Base-by-base conservation (phyloP, 2,113 vertebrate species). In the Bambusicola thoracicus region DNA sequence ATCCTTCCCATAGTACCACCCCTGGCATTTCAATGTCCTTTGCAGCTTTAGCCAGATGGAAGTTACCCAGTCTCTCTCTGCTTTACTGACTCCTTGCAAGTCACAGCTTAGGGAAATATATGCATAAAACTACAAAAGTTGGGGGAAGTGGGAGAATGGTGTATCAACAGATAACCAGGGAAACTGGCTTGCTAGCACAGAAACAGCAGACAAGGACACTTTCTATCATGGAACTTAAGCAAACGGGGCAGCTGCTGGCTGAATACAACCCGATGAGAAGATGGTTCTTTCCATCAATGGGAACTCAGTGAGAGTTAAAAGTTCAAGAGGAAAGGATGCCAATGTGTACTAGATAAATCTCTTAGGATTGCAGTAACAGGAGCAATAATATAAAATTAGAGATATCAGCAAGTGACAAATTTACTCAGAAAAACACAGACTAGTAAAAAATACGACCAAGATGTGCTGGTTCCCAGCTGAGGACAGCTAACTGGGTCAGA, bases 401-500 rank as follows among this genome's bases (percentile, higher is more conserved):
- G 58, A 82, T 30, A 87, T 2, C 22, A 70, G 67, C 62, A 85
- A 89, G 89, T 92, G 63, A 91, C 92, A 82, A 59, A 85, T 79
- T 74, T 49, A 63, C 78, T 77, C 29, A 70, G 87, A 62, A 87
- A 93, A 93, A 85, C 85, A 82, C 15, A 91, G 75, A 76, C 34
- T 2, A 8, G 68, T 73, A 87, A 66, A 91, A 92, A 93, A 36
- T 53, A 81, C 75, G 84, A 83, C 41, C 76, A 90, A 95, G 49
- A 56, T 25, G 59, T 67, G 43, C 63, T 91, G 22, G 55, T 20
- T 95, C 44, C 49, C 4, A 29, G 75, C 34, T 90, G 56, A 82
- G 86, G 79, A 87, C 87, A 83, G 46, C 32, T 92, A 96, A 92
- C 9, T 89, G 89, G 81, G 89, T 96, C 91, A 94, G 44, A 91